A percentile compares a stretch with the other conserved stretches of the same genome.
Evolutionary conservation across 2,888 invertebrate species (phyloP).

Genomic region (Drepana falcataria): DNA sequence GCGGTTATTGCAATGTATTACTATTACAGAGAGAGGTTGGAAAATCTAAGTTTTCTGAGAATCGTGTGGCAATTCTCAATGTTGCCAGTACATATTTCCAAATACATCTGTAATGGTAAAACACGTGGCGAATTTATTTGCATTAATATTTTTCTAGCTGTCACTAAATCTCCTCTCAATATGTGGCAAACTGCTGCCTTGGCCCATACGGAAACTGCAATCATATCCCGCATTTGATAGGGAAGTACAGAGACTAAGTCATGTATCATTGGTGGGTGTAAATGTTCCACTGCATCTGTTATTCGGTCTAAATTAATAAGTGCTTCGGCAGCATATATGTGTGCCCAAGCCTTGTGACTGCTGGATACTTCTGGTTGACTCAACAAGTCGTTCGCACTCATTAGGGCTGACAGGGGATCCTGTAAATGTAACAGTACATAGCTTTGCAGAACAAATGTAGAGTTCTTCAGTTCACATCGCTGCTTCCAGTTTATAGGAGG

Average conservation of each 20-base stretch:
- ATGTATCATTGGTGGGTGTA: conserved; percentile 86
- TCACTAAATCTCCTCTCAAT: conserved; percentile 63
- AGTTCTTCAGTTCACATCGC: conserved; percentile 79
- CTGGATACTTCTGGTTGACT: conserved; percentile 80
- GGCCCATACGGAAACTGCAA: conserved; percentile 74
- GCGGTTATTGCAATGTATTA: conserved; percentile 8
- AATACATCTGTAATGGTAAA: conserved; percentile 75
- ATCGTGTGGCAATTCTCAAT: conserved; percentile 71
- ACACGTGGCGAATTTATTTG: conserved; percentile 72
- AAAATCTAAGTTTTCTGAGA: conserved; percentile 59
- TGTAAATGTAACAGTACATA: conserved; percentile 92
- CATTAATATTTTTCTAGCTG: conserved; percentile 66
- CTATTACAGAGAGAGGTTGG: conserved; percentile 40
- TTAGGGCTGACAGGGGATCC: conserved; percentile 88
- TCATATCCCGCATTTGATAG: conserved; percentile 64
- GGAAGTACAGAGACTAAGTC: conserved; percentile 66
- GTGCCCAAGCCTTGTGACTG: conserved; percentile 85
- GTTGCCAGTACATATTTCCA: conserved; percentile 76
- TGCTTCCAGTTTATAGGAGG: conserved; percentile 80
- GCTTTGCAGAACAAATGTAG: conserved; percentile 87
- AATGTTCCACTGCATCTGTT: conserved; percentile 88
- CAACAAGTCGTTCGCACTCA: conserved; percentile 87
- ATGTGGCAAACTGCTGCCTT: conserved; percentile 74
- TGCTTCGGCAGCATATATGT: conserved; percentile 94
- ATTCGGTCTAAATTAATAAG: conserved; percentile 89